Conservation (phyloP, 2,888 invertebrate genomes). For the Colletes collaris region DNA sequence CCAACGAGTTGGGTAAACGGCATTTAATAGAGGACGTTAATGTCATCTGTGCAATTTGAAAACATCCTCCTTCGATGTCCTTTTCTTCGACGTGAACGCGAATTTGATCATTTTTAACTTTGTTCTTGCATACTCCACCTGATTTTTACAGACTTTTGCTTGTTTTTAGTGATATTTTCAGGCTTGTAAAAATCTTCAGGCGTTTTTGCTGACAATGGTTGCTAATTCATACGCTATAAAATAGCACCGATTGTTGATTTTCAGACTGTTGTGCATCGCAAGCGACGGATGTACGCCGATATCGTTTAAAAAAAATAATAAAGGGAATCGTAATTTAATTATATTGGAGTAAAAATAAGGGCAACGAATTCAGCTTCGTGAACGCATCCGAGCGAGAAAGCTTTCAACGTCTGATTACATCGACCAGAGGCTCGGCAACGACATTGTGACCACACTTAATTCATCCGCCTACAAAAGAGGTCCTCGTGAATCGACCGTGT, state of each 20-base stretch:
- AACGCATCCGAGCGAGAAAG: conserved; percentile 28
- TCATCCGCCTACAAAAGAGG: conserved; percentile 56
- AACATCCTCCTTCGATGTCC: conserved; percentile 46
- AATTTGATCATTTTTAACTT: too few relatives aligned
- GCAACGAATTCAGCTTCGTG: not conserved
- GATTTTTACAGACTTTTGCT: too few relatives aligned
- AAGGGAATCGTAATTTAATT: too few relatives aligned
- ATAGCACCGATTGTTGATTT: too few relatives aligned
- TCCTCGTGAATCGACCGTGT: conserved; percentile 53
- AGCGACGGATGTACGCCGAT: too few relatives aligned
- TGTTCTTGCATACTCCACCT: too few relatives aligned
- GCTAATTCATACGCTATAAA: too few relatives aligned
- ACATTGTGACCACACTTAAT: conserved; percentile 61
- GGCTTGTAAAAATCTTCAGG: too few relatives aligned
- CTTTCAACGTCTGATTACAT: conserved; percentile 61
- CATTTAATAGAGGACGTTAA: conserved; percentile 78
- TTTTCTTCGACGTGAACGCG: conserved; percentile 33
- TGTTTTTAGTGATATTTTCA: too few relatives aligned
- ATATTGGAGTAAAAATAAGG: not conserved
- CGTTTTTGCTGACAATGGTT: too few relatives aligned
- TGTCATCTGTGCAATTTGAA: conserved; percentile 54
- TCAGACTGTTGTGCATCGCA: too few relatives aligned
- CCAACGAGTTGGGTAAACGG: conserved; percentile 78
- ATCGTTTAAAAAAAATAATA: too few relatives aligned
- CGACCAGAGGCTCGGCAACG: conserved; percentile 34